These are phyloP conservation scores for Camponotus pennsylvanicus DNA, from an alignment of 1,140 invertebrate species.

Conservation along the genomic window DNA sequence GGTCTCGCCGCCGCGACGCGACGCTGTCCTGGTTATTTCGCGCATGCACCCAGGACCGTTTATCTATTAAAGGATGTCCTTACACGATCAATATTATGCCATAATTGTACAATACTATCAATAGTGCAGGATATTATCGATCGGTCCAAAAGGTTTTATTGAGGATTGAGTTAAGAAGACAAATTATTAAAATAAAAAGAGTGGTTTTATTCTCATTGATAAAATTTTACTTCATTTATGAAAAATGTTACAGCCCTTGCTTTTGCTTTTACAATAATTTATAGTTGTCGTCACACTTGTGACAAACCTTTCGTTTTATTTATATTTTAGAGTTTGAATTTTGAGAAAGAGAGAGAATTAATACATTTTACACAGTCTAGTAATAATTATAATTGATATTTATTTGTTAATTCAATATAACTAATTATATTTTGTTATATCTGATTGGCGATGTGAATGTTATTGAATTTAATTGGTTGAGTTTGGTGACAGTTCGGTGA, in stretches of 20 bases:
- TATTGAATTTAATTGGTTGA: too few species aligned
- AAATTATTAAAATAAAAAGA: constrained; percentile 3
- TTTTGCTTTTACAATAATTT: constrained; percentile 10
- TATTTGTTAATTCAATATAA: too few species aligned
- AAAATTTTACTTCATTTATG: too few species aligned
- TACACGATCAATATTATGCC: constrained; percentile 51
- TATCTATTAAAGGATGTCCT: constrained; percentile 48
- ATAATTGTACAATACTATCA: constrained; percentile 32
- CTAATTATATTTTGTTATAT: too few species aligned
- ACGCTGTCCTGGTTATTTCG: constrained; percentile 52
- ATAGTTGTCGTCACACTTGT: background rate
- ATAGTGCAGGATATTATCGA: background rate
- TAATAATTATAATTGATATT: too few species aligned
- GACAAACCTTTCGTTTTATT: constrained; percentile 7
- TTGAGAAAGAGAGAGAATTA: background rate
- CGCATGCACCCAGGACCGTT: constrained; percentile 27
- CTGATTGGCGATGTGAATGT: too few species aligned
- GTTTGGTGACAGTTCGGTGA: too few species aligned
- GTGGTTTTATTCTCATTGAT: background rate
- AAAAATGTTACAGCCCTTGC: constrained; percentile 6
- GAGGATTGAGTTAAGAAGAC: background rate
- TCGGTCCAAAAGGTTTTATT: background rate
- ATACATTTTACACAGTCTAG: background rate
- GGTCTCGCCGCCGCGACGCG: constrained; percentile 48
- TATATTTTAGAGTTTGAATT: background rate